Evolutionary conservation across 2,888 invertebrate species (phyloP).

Genomic region (Cryptosula pallasiana): DNA sequence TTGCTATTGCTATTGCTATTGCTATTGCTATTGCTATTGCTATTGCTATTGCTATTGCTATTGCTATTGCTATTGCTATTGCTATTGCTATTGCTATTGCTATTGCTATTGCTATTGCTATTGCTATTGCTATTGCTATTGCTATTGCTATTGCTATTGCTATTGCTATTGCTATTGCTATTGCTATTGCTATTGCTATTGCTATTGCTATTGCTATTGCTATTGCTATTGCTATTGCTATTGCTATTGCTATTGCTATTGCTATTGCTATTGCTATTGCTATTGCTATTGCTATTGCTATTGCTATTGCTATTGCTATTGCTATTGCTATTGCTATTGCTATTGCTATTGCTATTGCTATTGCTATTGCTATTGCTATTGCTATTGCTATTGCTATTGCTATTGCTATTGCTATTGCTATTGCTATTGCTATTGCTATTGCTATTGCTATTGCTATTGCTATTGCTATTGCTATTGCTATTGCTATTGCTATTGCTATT

Average conservation of each 20-base stretch:
- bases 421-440: not conserved
- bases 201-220: not conserved
- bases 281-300: slow-evolving; percentile 7
- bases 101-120: not conserved
- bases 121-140: not conserved
- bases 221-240: not conserved
- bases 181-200: not conserved
- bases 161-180: not conserved
- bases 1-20: not conserved
- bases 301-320: slow-evolving; percentile 15
- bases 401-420: too few relatives aligned
- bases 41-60: not conserved
- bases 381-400: too few relatives aligned
- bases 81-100: not conserved
- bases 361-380: slow-evolving; percentile 11
- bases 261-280: not conserved
- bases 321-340: slow-evolving; percentile 13
- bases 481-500: slow-evolving; percentile 7
- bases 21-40: not conserved
- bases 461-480: slow-evolving; percentile 6
- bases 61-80: not conserved
- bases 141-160: not conserved
- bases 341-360: slow-evolving; percentile 7
- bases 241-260: slow-evolving; percentile 8
- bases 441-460: slow-evolving; percentile 8